Conservation (phyloP, 1,140 invertebrate species). For the Drosophila melanica region DNA sequence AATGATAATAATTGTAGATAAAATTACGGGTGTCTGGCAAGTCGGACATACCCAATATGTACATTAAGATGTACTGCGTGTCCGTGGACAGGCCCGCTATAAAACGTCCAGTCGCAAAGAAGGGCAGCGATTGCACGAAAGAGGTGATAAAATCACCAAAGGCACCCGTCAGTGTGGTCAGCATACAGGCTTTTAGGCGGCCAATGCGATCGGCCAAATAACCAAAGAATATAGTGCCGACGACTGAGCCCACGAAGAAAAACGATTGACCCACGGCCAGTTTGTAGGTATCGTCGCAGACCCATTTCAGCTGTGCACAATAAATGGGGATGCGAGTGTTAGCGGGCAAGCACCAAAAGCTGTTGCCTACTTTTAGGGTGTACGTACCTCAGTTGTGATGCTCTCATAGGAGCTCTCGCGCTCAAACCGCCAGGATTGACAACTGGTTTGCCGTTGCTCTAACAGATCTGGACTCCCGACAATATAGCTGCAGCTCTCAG, state of each 20-base stretch:
- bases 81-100: slow-evolving; percentile 86
- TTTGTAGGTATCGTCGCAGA: slow-evolving; percentile 86
- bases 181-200: slow-evolving; percentile 85
- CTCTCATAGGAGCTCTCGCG: slow-evolving; percentile 84
- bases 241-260: slow-evolving; percentile 86
- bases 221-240: slow-evolving; percentile 86
- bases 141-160: slow-evolving; percentile 85
- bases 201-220: slow-evolving; percentile 86
- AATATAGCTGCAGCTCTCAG: slow-evolving; percentile 12
- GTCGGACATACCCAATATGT: slow-evolving; percentile 85
- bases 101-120: slow-evolving; percentile 85
- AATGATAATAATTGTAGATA: slow-evolving; percentile 12
- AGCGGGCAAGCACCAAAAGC: background rate
- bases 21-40: too few species aligned
- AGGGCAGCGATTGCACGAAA: slow-evolving; percentile 83
- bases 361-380: slow-evolving; percentile 56
- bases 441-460: slow-evolving; percentile 49
- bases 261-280: slow-evolving; percentile 86
- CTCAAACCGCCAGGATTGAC: slow-evolving; percentile 84
- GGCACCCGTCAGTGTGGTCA: slow-evolving; percentile 85
- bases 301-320: slow-evolving; percentile 86
- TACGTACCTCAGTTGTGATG: slow-evolving; percentile 85
- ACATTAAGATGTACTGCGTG: slow-evolving; percentile 87
- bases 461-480: background rate
- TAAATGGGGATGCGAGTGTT: slow-evolving; percentile 34